Percentiles rank a stretch among this genome's conserved stretches.
phyloP scores from a whole-genome alignment of 2,797 vertebrate genomes.

The Xenentodon cancila region DNA sequence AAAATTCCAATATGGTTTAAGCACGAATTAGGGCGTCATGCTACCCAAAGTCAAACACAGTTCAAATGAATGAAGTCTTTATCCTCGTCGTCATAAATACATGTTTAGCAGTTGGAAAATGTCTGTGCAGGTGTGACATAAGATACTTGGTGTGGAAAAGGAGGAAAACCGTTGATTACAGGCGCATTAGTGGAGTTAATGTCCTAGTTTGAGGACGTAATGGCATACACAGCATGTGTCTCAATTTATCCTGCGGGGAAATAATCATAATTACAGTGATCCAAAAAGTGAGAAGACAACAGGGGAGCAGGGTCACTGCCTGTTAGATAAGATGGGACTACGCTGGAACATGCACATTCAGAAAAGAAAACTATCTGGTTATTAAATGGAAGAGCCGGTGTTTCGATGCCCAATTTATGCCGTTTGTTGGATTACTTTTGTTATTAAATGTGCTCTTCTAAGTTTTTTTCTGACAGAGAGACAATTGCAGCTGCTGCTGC shows the following conservation, averaged over 20 bases:
- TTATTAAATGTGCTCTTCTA: not conserved
- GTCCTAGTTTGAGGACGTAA: slow-evolving; percentile 33
- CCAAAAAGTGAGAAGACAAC: slow-evolving; percentile 5
- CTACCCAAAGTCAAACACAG: too few species aligned
- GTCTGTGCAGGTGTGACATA: slow-evolving; percentile 4
- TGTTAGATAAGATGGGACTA: not conserved
- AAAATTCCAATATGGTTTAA: too few species aligned
- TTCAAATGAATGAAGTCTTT: too few species aligned
- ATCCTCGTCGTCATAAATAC: too few species aligned
- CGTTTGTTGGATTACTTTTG: slow-evolving; percentile 14
- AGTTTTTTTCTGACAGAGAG: not conserved
- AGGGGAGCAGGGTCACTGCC: not conserved
- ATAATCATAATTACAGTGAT: slow-evolving; percentile 47
- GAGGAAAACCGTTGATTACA: slow-evolving; percentile 25
- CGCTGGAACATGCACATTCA: not conserved
- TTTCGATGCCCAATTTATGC: not conserved
- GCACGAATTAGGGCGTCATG: too few species aligned
- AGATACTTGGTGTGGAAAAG: slow-evolving; percentile 6
- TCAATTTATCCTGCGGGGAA: slow-evolving; percentile 39
- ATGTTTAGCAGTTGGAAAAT: too few species aligned
- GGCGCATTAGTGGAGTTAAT: slow-evolving; percentile 39
- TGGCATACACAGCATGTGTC: slow-evolving; percentile 40
- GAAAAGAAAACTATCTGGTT: not conserved
- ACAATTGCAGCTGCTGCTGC: too few species aligned
- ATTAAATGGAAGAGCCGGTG: not conserved